Evolutionary conservation across 30 jellyfish, hydroid and myxozoan species (phyloP), one percentile per base, ranked within the genome.

Genomic region (Turritopsis rubra): DNA sequence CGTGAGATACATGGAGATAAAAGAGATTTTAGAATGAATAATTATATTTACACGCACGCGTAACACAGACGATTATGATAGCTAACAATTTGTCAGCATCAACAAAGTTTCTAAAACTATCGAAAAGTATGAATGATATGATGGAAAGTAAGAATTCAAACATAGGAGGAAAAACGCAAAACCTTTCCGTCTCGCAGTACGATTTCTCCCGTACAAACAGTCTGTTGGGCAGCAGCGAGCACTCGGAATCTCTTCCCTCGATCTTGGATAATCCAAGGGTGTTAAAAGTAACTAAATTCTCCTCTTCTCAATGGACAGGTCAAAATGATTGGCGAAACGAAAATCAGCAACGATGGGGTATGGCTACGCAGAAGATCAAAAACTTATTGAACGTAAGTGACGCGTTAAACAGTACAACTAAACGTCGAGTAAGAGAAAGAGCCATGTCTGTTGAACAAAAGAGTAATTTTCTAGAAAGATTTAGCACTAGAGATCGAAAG

Each of bases 401-500:
- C 82, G 85, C 79, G 29, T 78, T 78, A 29, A 78, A 78, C 53
- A 21, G 53, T n/a, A 26, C 19, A 23, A 52, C 18, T 16, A 78
- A 52, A 52, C 80, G 80, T 1, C 53, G 65, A 9, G 65, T 22
- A 21, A 13, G 79, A 30, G 79, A 52, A 9, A 30, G 85, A 78
- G 26, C 25, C 28, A 82, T 82, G 88, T 60, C 86, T 17, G 66
- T 82, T 41, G 88, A 28, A 28, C 85, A 82, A 71, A 82, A 82
- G 73, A 65, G 71, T 1, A 9, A 31, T 21, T 82, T 82, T 68
- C 72, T 82, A 54, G 88, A 82, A 26, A 82, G 72, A 66, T 82
- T 82, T 52, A 82, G 88, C 88, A 82, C 88, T 52, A 82, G 88
- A 66, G 88, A 82, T 52, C 85, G 88, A 29, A 29, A 68, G 20